Conservation (phyloP, 2,888 invertebrate species). For the Phymatocera aterrima region DNA sequence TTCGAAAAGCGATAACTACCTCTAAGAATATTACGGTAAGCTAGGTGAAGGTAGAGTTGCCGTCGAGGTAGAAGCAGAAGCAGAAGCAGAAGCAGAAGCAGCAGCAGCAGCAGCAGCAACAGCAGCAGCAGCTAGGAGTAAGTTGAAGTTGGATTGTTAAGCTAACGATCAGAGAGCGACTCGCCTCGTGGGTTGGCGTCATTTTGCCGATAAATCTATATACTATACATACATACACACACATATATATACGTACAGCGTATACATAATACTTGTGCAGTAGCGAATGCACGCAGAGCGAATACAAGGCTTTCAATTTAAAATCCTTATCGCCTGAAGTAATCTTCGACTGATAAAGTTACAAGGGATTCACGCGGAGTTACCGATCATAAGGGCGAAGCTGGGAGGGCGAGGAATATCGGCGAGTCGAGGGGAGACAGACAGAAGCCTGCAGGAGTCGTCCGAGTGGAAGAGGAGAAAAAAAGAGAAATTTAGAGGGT, state of each 20-base stretch:
- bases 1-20: background rate
- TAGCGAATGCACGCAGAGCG: background rate
- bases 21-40: background rate
- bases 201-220: background rate
- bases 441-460: background rate
- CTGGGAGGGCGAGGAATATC: background rate
- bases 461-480: background rate
- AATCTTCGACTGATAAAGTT: slow-evolving; percentile 25
- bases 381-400: background rate
- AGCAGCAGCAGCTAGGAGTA: background rate
- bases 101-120: background rate
- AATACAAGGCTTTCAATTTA: slow-evolving; percentile 16
- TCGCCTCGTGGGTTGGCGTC: background rate
- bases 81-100: background rate
- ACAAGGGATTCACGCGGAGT: background rate
- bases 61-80: slow-evolving; percentile 24
- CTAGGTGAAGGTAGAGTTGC: background rate
- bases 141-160: slow-evolving; percentile 33
- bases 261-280: no score
- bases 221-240: background rate
- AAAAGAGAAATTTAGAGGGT: background rate
- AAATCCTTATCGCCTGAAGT: slow-evolving; percentile 9
- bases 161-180: slow-evolving; percentile 28
- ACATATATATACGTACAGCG: background rate
- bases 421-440: background rate